Evolutionary conservation across 2,797 vertebrate species (phyloP).

Genomic region (Chromis chromis): DNA sequence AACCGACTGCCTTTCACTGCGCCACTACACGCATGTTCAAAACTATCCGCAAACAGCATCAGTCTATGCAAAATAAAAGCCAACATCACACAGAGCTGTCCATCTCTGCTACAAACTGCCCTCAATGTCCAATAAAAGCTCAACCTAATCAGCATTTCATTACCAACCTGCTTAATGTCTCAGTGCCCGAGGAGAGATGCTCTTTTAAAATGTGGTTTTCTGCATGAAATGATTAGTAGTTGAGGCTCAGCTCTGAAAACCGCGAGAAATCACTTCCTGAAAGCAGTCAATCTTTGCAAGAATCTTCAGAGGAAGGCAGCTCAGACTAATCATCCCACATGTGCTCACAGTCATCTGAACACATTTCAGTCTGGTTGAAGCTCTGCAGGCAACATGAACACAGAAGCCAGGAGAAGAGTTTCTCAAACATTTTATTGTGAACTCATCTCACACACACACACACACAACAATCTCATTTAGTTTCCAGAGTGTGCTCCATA

Average conservation of each 20-base stretch:
- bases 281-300: constrained; percentile 55
- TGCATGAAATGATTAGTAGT: constrained; percentile 66
- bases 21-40: background rate
- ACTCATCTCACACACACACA: constrained; percentile 46
- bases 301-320: constrained; percentile 63
- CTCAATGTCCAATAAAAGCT: background rate
- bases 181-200: constrained; percentile 19
- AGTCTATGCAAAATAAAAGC: constrained; percentile 38
- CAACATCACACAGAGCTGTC: background rate
- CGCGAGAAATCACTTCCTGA: constrained; percentile 81
- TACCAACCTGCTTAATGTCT: constrained; percentile 51
- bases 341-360: constrained; percentile 9
- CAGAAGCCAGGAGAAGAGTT: constrained; percentile 16
- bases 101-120: background rate
- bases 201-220: constrained; percentile 68
- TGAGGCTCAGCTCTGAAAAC: constrained; percentile 62
- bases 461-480: constrained; percentile 58
- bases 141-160: background rate
- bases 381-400: background rate
- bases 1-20: background rate
- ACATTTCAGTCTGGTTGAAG: background rate
- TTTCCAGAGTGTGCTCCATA: constrained; percentile 67
- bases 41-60: background rate
- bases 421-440: constrained; percentile 80
- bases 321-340: constrained; percentile 27